Evolutionary conservation across 92 coral and sea anemone genomes (phyloP).

Genomic region (Zoanthus solanderi): DNA sequence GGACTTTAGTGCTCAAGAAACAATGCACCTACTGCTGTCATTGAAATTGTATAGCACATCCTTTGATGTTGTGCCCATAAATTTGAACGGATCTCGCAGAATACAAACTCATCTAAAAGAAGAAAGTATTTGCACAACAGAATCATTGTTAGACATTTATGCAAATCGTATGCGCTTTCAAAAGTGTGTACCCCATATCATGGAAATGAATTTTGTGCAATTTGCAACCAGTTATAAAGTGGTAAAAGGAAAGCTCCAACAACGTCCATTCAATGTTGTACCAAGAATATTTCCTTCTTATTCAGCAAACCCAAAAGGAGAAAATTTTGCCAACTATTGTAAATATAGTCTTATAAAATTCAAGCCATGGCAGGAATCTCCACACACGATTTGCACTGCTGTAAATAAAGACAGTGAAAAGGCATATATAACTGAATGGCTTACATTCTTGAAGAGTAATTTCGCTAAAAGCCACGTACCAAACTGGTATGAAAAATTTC

Average conservation of each 20-base stretch:
- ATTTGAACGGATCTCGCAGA: constrained; percentile 3
- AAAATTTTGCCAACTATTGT: constrained; percentile 4
- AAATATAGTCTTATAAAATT: background rate
- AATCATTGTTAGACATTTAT: background rate
- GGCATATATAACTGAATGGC: background rate
- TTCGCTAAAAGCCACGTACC: background rate
- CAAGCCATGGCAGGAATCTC: background rate
- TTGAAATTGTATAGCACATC: constrained; percentile 24
- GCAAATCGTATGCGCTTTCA: background rate
- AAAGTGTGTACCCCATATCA: constrained; percentile 28
- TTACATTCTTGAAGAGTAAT: background rate
- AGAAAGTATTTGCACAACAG: background rate
- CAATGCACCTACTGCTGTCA: background rate
- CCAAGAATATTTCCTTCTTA: constrained; percentile 42
- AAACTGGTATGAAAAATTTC: constrained; percentile 17
- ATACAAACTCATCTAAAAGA: background rate
- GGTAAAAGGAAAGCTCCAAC: constrained; percentile 30
- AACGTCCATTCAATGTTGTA: constrained; percentile 46
- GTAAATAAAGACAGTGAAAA: background rate
- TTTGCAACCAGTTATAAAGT: constrained; percentile 39
- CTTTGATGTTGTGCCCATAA: constrained; percentile 20
- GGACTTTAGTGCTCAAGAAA: background rate
- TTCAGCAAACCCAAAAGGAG: constrained; percentile 56
- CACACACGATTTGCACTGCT: background rate
- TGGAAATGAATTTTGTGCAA: constrained; percentile 45